A percentile compares a stretch with the other conserved stretches of the same genome.
phyloP scores from a whole-genome alignment of 2,888 invertebrate species.

The Hymenopus coronatus region DNA sequence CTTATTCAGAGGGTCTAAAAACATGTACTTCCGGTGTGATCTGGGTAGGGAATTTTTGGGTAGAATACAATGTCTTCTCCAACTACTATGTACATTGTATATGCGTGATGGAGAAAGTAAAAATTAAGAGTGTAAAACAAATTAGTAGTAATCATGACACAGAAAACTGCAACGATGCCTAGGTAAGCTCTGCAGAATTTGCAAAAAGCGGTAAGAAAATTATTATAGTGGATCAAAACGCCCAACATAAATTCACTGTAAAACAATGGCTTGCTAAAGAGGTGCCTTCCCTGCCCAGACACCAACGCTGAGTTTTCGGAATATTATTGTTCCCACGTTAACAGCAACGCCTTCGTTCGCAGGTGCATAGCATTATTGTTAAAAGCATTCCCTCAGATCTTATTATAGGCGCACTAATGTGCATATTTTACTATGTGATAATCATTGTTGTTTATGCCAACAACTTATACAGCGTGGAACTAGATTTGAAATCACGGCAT shows the following conservation, averaged over 20 bases:
- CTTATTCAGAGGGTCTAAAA: too few species aligned
- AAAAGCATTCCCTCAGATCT: neutral
- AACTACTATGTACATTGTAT: too few species aligned
- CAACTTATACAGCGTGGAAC: neutral
- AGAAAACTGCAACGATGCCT: neutral
- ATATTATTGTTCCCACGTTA: neutral
- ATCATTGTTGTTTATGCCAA: neutral
- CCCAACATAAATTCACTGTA: neutral
- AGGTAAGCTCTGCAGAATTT: neutral
- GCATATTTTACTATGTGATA: neutral
- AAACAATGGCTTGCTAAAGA: neutral
- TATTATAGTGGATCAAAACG: neutral
- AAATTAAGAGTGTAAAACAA: neutral
- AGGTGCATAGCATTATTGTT: neutral
- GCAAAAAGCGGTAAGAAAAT: neutral
- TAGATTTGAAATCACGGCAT: too few species aligned
- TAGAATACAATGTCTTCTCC: too few species aligned
- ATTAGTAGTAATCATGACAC: neutral
- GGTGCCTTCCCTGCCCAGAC: neutral
- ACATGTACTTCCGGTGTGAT: too few species aligned
- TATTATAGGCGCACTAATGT: neutral
- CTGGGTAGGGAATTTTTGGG: too few species aligned
- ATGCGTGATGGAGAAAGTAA: too few species aligned
- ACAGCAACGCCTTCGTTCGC: neutral
- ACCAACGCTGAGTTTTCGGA: neutral